Percentiles rank a stretch among this genome's conserved stretches.
Evolutionary conservation across 2,113 vertebrate genomes (phyloP).

Genomic region (Corapipo altera): DNA sequence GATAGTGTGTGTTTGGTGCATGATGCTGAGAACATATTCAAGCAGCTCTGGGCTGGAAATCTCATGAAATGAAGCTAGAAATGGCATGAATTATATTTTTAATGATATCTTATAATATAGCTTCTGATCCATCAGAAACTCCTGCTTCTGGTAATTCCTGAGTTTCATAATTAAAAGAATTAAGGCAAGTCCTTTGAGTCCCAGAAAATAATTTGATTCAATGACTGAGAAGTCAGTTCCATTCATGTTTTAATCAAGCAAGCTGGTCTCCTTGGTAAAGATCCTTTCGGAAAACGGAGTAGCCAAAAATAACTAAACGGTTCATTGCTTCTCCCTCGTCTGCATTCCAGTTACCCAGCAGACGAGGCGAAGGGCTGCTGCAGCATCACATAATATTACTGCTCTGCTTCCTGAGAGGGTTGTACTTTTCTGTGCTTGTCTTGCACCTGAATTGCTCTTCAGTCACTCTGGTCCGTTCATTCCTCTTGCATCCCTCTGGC

Average conservation of each 20-base stretch:
- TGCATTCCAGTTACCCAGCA: neutral
- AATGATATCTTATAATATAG: neutral
- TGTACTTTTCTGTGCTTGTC: neutral
- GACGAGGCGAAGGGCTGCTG: neutral
- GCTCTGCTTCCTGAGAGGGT: neutral
- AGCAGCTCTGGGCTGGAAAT: neutral
- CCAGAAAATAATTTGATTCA: constrained; percentile 36
- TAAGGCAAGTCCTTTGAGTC: constrained; percentile 30
- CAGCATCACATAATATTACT: neutral
- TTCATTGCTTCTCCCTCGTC: neutral
- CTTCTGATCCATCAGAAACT: neutral
- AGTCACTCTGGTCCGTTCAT: neutral
- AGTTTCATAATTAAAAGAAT: constrained; percentile 28
- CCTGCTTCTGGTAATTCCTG: neutral
- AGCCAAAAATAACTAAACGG: neutral
- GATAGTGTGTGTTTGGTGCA: neutral
- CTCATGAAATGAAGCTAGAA: neutral
- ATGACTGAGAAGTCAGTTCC: constrained; percentile 1
- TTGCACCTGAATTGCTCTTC: neutral
- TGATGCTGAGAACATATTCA: neutral
- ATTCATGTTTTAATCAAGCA: constrained; percentile 29
- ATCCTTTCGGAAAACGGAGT: neutral
- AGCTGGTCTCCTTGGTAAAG: neutral
- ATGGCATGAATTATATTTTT: neutral
- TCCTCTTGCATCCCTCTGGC: neutral